These are phyloP conservation scores for Carollia perspicillata DNA, from an alignment of 2,113 vertebrate species.

Conservation along the genomic window DNA sequence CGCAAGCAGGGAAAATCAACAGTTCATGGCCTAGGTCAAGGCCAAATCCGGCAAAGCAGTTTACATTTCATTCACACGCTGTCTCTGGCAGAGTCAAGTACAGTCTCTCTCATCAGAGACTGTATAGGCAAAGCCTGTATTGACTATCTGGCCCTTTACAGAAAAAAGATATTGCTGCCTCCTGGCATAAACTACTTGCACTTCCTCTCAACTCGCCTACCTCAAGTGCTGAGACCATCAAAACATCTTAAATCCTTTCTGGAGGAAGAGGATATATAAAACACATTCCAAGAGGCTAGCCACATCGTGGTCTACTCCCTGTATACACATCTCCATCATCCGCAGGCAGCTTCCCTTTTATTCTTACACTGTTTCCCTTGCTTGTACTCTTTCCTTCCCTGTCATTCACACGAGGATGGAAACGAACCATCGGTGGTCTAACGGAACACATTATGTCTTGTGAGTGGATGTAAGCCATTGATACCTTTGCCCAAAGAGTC, in stretches of 20 bases:
- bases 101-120: neutral
- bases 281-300: neutral
- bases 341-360: neutral
- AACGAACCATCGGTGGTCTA: neutral
- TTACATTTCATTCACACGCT: neutral
- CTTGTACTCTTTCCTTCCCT: neutral
- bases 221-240: neutral
- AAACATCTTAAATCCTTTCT: neutral
- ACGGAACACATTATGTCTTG: neutral
- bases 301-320: fast-evolving
- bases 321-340: neutral
- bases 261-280: neutral
- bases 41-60: neutral
- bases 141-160: neutral
- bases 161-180: neutral
- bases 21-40: neutral
- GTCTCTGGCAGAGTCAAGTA: neutral
- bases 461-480: neutral
- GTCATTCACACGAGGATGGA: neutral
- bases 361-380: neutral
- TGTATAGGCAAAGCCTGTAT: neutral
- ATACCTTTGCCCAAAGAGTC: neutral
- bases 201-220: neutral
- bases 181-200: neutral
- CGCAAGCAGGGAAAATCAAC: neutral